A percentile compares a stretch with the other conserved stretches of the same genome.
Evolutionary conservation across 2,888 invertebrate genomes (phyloP).

Genomic region (Rotaria macrura): DNA sequence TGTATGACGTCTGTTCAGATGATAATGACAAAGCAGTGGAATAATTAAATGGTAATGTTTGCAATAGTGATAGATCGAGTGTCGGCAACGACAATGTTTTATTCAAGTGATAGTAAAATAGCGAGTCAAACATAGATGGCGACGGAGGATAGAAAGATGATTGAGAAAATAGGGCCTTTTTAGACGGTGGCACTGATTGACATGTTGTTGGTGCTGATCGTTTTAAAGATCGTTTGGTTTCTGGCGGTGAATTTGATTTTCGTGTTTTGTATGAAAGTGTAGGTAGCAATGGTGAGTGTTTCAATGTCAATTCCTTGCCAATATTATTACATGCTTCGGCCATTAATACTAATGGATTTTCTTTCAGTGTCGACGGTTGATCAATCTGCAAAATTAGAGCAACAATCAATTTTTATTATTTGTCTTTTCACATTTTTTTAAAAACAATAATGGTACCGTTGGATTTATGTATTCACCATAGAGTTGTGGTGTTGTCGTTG

Average conservation of each 20-base stretch:
- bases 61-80: too few relatives aligned
- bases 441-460: background rate
- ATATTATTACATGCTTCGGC: constrained; percentile 18
- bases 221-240: background rate
- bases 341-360: constrained; percentile 12
- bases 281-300: background rate
- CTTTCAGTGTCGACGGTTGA: background rate
- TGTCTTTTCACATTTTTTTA: too few relatives aligned
- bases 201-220: background rate
- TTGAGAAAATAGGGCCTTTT: background rate
- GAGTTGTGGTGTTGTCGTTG: background rate
- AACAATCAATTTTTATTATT: background rate
- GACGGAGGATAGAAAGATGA: background rate
- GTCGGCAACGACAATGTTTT: too few relatives aligned
- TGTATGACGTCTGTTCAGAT: background rate
- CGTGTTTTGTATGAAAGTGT: background rate
- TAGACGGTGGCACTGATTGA: background rate
- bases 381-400: background rate
- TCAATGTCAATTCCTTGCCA: background rate
- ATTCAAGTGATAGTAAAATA: too few relatives aligned
- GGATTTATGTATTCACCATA: background rate
- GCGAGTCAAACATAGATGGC: too few relatives aligned
- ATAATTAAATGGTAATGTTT: background rate
- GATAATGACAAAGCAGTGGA: background rate
- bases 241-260: background rate